Evolutionary conservation across 2,797 vertebrate genomes (phyloP), one percentile per base, ranked within the genome.

Genomic region (Decapterus maruadsi): DNA sequence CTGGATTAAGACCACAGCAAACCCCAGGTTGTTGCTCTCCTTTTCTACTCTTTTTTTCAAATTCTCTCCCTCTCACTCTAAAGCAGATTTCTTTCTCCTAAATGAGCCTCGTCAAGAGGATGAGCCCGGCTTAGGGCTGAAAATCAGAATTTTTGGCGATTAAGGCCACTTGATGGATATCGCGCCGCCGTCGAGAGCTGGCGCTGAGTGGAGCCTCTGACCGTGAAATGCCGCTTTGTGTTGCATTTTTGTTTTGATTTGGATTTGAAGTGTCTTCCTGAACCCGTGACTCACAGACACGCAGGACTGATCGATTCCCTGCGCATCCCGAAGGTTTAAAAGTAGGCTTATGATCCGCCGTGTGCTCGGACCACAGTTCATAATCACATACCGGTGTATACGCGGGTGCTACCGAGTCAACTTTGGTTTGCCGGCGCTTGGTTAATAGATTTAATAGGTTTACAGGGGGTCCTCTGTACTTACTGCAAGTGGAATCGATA

Each of bases 401-500:
- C 70, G 59, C 19, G 9, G 78, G 69, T 85, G 82, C 77, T 86
- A 69, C 69, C 16, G 72, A 87, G 86, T 78, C 81, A 83, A 75
- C 86, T 66, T 67, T 10, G 57, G 66, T 88, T 82, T 76, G 80
- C 60, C 55, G 68, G 77, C 62, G 66, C 75, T 79, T 83, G 74
- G 26, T 63, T 63, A 48, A 63, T n/a, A 53, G 45, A 20, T 62
- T 66, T 87, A 43, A 43, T 45, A 16, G 82, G 89, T 90, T 90
- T 89, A 89, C 77, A 86, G 75, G 72, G 72, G 42, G 65, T 60
- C 38, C 65, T 74, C 68, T 87, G 74, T 86, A 80, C 90, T 90
- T 82, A 88, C 83, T 84, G 89, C 84, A 81, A 90, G 84, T 84
- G 75, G 50, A 86, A 92, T 93, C 92, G 60, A 93, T 93, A 72